These are phyloP conservation scores for Parapristionchus giblindavisi DNA, from an alignment of 2,888 invertebrate genomes.

Conservation along the genomic window DNA sequence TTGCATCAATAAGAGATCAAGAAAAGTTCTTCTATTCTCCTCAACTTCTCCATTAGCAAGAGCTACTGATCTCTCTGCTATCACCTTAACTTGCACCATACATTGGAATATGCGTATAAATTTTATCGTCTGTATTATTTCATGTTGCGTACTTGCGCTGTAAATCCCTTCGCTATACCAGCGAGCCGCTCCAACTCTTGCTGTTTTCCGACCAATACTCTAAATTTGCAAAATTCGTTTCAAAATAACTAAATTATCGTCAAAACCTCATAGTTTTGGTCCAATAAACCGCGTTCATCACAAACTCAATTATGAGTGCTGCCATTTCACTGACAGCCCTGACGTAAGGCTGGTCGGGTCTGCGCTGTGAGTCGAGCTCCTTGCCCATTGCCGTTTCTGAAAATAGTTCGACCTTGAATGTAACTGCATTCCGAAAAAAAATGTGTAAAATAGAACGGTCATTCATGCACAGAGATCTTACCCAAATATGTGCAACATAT, in stretches of 20 bases:
- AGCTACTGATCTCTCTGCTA: background rate
- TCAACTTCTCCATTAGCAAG: slow-evolving; percentile 24
- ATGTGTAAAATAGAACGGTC: no score
- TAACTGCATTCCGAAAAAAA: no score
- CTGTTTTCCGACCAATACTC: no score
- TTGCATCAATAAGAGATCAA: slow-evolving; percentile 11
- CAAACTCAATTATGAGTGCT: background rate
- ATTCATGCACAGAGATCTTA: no score
- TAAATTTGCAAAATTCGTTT: no score
- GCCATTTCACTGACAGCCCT: slow-evolving; percentile 8
- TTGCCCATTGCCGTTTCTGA: slow-evolving; percentile 37
- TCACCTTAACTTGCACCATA: no score
- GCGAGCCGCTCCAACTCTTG: background rate
- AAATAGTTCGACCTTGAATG: no score
- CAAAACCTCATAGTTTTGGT: slow-evolving; percentile 7
- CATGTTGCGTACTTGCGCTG: background rate
- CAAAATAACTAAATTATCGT: no score
- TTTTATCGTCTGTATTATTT: no score
- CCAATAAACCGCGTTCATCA: background rate
- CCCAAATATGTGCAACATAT: no score
- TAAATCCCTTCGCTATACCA: background rate
- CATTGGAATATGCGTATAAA: no score
- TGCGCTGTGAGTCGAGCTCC: slow-evolving; percentile 35
- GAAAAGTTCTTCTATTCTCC: slow-evolving; percentile 25
- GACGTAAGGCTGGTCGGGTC: slow-evolving; percentile 33